These are phyloP conservation scores for Pteropus rufus DNA, from an alignment of 2,797 vertebrate species.

Conservation along the genomic window DNA sequence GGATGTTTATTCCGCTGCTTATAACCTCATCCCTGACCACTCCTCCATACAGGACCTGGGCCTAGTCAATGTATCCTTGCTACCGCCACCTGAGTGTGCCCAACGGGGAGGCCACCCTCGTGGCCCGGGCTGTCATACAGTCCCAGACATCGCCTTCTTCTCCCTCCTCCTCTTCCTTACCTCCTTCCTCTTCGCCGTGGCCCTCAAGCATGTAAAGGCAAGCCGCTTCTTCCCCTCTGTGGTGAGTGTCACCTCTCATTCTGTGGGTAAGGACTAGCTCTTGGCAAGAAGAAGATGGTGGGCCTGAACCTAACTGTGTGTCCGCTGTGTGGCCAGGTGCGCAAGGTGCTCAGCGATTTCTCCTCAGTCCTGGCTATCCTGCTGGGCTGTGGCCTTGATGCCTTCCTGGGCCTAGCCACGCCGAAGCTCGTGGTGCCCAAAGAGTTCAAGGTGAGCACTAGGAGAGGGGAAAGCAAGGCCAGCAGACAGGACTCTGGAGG, in stretches of 20 bases:
- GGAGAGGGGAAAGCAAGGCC: not conserved
- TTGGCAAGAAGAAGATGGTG: not conserved
- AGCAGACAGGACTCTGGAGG: not conserved
- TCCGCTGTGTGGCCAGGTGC: constrained; percentile 73
- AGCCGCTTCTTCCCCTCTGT: constrained; percentile 81
- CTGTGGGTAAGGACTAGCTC: not conserved
- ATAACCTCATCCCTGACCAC: not conserved
- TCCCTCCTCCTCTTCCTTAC: constrained; percentile 84
- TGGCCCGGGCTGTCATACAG: constrained; percentile 80
- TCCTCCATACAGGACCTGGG: constrained; percentile 38
- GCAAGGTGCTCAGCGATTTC: constrained; percentile 83
- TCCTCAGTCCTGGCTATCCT: constrained; percentile 85
- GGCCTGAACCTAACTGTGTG: not conserved
- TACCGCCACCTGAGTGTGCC: constrained; percentile 79
- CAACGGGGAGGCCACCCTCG: constrained; percentile 77
- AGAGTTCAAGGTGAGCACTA: constrained; percentile 82
- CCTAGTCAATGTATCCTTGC: constrained; percentile 17
- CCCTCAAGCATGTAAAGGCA: constrained; percentile 80
- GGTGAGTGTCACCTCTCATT: constrained; percentile 75
- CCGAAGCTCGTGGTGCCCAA: constrained; percentile 85
- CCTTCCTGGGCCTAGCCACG: constrained; percentile 82
- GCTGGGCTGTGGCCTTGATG: constrained; percentile 79
- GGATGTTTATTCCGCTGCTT: not conserved
- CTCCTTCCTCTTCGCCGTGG: constrained; percentile 79
- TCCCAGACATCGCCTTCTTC: constrained; percentile 83